These are phyloP conservation scores for Perca fluviatilis DNA, from an alignment of 2,113 vertebrate species.

Conservation along the genomic window DNA sequence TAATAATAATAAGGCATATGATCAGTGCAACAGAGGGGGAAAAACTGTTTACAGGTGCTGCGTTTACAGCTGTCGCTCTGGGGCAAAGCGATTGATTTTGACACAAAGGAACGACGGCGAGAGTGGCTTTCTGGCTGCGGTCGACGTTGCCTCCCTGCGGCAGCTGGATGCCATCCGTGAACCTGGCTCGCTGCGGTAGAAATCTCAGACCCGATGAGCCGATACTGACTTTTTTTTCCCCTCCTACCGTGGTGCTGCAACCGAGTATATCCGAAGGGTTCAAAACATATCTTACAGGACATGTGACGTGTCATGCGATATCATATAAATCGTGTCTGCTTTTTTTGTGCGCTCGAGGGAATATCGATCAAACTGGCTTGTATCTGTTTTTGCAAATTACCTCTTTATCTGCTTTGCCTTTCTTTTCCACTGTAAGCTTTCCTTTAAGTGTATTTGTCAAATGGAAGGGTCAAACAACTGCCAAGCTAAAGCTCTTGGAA, in stretches of 20 bases:
- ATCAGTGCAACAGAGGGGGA: not conserved
- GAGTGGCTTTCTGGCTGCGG: constrained; percentile 7
- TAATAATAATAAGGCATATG: not conserved
- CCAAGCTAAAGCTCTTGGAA: too few species aligned
- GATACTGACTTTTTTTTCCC: not conserved
- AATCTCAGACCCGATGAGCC: not conserved
- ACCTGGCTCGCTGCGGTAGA: constrained; percentile 2
- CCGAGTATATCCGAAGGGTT: not conserved
- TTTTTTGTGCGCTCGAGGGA: not conserved
- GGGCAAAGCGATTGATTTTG: constrained; percentile 36
- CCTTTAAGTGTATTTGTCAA: not conserved
- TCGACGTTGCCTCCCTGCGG: constrained; percentile 33
- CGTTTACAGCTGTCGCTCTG: constrained; percentile 26
- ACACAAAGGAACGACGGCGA: constrained; percentile 32
- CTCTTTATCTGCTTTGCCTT: not conserved
- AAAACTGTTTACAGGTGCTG: constrained; percentile 44
- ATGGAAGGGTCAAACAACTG: not conserved
- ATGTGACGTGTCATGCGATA: not conserved
- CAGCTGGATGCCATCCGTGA: constrained; percentile 23
- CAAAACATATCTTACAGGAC: not conserved
- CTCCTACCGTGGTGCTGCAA: not conserved
- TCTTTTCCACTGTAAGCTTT: not conserved
- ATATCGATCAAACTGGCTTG: not conserved
- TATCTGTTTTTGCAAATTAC: not conserved
- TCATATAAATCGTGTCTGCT: not conserved